Percentiles rank a stretch among this genome's conserved stretches.
Conservation (phyloP, 2,797 vertebrate species). For the Sarcoramphus papa region DNA sequence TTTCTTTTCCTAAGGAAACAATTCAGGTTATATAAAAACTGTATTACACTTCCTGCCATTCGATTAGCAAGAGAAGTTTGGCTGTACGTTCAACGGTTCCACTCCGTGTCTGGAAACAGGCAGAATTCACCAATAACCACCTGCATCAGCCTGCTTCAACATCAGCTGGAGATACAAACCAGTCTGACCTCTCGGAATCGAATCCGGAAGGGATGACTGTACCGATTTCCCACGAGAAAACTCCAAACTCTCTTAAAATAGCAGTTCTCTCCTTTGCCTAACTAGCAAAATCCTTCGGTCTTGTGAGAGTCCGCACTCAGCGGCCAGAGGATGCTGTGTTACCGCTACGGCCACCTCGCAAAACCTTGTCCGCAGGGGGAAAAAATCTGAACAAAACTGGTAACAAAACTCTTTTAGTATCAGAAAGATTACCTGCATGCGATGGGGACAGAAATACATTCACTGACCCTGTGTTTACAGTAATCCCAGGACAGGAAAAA, state of each 20-base stretch:
- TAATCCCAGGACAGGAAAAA: slow-evolving; percentile 29
- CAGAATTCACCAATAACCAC: not conserved
- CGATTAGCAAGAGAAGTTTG: not conserved
- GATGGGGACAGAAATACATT: not conserved
- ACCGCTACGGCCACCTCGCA: not conserved
- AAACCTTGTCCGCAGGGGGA: not conserved
- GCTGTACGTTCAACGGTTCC: accelerated
- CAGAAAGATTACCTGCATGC: not conserved
- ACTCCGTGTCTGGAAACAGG: not conserved
- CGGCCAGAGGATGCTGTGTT: accelerated
- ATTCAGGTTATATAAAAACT: not conserved
- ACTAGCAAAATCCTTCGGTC: not conserved
- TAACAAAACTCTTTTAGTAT: not conserved
- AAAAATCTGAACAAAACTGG: not conserved
- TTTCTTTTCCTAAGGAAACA: slow-evolving; percentile 68
- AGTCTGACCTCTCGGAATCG: not conserved
- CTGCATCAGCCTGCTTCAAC: too few species aligned
- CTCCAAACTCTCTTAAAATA: not conserved
- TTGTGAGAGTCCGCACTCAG: not conserved
- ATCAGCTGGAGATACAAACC: not conserved
- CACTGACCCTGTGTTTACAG: not conserved
- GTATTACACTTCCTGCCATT: accelerated
- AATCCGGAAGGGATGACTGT: accelerated
- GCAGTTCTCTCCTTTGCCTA: not conserved
- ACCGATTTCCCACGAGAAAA: accelerated